Evolutionary conservation across 2,797 vertebrate genomes (phyloP).

Genomic region (Halcyon leucocephala): DNA sequence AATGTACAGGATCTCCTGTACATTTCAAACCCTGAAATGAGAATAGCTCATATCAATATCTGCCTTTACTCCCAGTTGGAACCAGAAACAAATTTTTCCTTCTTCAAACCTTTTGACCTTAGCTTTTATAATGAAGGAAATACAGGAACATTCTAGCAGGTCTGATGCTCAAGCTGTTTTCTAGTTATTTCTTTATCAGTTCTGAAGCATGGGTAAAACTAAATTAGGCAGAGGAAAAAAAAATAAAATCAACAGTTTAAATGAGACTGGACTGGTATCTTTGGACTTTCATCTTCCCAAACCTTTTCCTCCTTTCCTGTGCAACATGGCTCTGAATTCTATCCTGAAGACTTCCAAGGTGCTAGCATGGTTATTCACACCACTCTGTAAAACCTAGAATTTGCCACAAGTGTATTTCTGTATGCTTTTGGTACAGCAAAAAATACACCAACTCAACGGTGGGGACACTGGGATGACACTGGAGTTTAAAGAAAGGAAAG

Average conservation of each 20-base stretch:
- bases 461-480: neutral
- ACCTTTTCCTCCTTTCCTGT: neutral
- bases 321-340: neutral
- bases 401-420: neutral
- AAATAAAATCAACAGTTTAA: neutral
- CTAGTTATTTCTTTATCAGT: neutral
- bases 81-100: neutral
- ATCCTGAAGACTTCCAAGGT: neutral
- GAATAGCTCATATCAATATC: neutral
- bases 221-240: neutral
- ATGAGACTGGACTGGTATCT: neutral
- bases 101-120: neutral
- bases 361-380: neutral
- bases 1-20: neutral
- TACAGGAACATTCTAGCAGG: neutral
- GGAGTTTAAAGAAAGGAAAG: neutral
- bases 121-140: neutral
- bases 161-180: neutral
- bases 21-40: neutral
- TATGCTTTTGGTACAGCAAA: neutral
- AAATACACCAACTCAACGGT: neutral
- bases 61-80: neutral
- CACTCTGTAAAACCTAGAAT: neutral
- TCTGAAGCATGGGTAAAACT: neutral
- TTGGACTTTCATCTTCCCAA: neutral